Conservation (phyloP, 2,113 vertebrate genomes). For the Otus sunia region DNA sequence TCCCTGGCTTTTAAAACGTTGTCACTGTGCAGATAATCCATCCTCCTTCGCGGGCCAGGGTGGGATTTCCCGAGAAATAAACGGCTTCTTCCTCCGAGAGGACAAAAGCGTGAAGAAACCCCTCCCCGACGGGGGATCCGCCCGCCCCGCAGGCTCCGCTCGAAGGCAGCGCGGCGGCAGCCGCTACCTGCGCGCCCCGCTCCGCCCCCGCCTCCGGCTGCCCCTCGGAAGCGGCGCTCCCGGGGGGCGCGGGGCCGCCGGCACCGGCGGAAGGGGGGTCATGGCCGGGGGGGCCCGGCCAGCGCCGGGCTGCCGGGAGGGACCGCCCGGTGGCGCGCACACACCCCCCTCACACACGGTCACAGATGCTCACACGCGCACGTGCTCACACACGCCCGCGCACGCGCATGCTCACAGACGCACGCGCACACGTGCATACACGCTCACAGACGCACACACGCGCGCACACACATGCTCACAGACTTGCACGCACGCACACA, state of each 20-base stretch:
- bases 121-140: too few relatives aligned
- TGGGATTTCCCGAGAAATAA: not conserved
- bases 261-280: too few relatives aligned
- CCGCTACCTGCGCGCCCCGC: not conserved
- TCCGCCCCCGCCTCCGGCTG: not conserved
- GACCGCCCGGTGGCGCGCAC: fast-evolving
- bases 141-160: not conserved
- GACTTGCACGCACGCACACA: too few relatives aligned
- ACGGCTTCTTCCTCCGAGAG: not conserved
- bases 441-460: too few relatives aligned
- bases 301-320: fast-evolving
- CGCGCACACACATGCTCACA: too few relatives aligned
- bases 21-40: not conserved
- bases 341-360: too few relatives aligned
- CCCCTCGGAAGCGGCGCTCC: not conserved
- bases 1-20: not conserved
- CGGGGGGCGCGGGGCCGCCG: not conserved
- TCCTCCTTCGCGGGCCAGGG: not conserved
- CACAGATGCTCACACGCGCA: too few relatives aligned
- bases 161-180: not conserved
- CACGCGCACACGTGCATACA: too few relatives aligned
- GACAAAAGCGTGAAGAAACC: not conserved
- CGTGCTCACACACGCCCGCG: too few relatives aligned
- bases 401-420: too few relatives aligned
- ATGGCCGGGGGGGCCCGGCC: fast-evolving